A percentile compares a stretch with the other conserved stretches of the same genome.
These are phyloP conservation scores for Drosophila varians DNA, from an alignment of 1,140 invertebrate genomes.

Conservation along the genomic window DNA sequence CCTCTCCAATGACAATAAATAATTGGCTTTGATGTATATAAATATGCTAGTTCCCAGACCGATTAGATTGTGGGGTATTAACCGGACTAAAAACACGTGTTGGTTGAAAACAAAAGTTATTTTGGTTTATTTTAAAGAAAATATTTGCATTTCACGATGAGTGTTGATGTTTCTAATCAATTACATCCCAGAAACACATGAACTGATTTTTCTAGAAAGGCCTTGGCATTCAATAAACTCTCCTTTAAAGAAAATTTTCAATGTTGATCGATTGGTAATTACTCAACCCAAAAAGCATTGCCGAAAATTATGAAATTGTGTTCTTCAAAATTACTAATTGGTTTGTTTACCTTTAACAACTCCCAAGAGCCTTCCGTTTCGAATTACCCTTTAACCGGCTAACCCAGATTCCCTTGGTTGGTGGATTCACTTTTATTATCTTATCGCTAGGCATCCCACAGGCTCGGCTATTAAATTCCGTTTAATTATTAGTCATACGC, in stretches of 20 bases:
- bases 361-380: constrained; percentile 19
- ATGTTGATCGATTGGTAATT: constrained; percentile 40
- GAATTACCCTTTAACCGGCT: constrained; percentile 15
- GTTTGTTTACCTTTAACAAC: constrained; percentile 34
- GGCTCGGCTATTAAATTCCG: constrained; percentile 25
- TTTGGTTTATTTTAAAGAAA: background rate
- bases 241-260: background rate
- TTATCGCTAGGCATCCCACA: constrained; percentile 25
- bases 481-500: constrained; percentile 57
- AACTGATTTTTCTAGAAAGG: background rate
- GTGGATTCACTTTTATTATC: constrained; percentile 24
- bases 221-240: background rate
- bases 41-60: background rate
- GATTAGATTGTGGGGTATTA: constrained; percentile 26
- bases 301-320: constrained; percentile 30
- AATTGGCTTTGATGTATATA: background rate
- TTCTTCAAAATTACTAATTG: constrained; percentile 19
- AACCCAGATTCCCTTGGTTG: constrained; percentile 31
- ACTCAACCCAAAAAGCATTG: background rate
- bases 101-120: constrained; percentile 19
- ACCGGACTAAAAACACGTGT: constrained; percentile 33
- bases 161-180: constrained; percentile 9
- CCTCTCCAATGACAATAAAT: constrained; percentile 9
- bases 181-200: background rate
- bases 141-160: constrained; percentile 15